Base-by-base conservation (phyloP, 2,888 invertebrate genomes). In the Pseudococcus jackbeardsleyi region DNA sequence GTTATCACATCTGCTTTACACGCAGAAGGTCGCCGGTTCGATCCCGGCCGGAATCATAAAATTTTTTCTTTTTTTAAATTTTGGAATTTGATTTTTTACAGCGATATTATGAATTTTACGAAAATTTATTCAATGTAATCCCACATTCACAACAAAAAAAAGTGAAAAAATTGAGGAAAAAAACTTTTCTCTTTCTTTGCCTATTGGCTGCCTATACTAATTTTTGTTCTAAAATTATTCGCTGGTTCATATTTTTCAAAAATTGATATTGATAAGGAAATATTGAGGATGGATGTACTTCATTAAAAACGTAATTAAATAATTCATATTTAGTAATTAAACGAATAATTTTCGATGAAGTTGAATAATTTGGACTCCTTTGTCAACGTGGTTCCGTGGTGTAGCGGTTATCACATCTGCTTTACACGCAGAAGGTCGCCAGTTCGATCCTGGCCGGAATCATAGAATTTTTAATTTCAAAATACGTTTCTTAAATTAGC, bases 21-120 rank as follows among this genome's bases (percentile, higher is more conserved):
- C 90, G 90, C 90, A 89, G 89, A 90, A 89, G 90, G 90, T 90
- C 90, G 90, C 90, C 90, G 89, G 90, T 90, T 90, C 90, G 90
- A 90, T 89, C 90, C 89, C 89, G 89, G 89, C 89, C 89, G 89
- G 89, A 89, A 89, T 89, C 89, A 89, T 39, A 48, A 82, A 1
- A 12, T 88, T 88, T 89, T 88, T 85, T 72, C 0, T 19, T 3
- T 64, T 26, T 12, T 68, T 19, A 26, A 68, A 64, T 64, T 22
- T 26, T 22, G 11, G n/a, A 59, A 26, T 68, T 68, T 26, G 33
- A 33, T 33, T 72, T 72, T 72, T 22, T 19, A 7, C 0, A 22
- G 9, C 9, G 0, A 22, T 22, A 22, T 22, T 6, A 22, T 54
- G 0, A 64, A 8, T 64, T 64, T 64, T 22, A 22, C 64, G 22